phyloP scores from a whole-genome alignment of 2,888 invertebrate species.

The Drosophila pseudotakahashii region DNA sequence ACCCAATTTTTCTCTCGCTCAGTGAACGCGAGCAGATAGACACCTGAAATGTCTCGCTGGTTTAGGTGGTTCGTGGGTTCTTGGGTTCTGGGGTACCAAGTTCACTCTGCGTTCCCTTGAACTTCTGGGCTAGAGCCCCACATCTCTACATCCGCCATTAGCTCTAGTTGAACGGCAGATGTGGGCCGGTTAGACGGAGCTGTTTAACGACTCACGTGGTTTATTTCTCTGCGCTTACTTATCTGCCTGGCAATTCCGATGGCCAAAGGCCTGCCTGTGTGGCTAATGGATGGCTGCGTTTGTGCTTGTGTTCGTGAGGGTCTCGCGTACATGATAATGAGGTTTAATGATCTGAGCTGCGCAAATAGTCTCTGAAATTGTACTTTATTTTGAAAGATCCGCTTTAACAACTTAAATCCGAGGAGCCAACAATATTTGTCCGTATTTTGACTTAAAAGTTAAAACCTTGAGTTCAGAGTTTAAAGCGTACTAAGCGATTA shows the following conservation, averaged over 20 bases:
- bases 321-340: slow-evolving; percentile 12
- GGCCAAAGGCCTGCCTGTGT: slow-evolving; percentile 23
- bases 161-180: slow-evolving; percentile 3
- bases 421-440: no score
- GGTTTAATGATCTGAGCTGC: slow-evolving; percentile 26
- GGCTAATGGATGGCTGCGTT: slow-evolving; percentile 17
- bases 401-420: no score
- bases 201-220: slow-evolving; percentile 26
- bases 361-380: slow-evolving; percentile 3
- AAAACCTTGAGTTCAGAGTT: no score
- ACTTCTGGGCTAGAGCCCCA: slow-evolving; percentile 12
- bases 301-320: slow-evolving; percentile 7
- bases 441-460: no score
- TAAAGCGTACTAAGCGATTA: no score
- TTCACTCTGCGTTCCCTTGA: slow-evolving; percentile 9
- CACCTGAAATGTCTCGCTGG: slow-evolving; percentile 44
- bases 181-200: slow-evolving; percentile 1
- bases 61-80: background rate
- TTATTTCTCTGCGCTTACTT: slow-evolving; percentile 25
- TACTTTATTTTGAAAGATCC: background rate
- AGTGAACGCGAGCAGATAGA: slow-evolving; percentile 31
- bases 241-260: slow-evolving; percentile 23
- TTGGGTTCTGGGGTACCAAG: slow-evolving; percentile 15
- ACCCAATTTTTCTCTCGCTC: slow-evolving; percentile 15
- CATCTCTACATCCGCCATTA: slow-evolving; percentile 1